Evolutionary conservation across 2,797 vertebrate species (phyloP).

Genomic region (Carapus acus): DNA sequence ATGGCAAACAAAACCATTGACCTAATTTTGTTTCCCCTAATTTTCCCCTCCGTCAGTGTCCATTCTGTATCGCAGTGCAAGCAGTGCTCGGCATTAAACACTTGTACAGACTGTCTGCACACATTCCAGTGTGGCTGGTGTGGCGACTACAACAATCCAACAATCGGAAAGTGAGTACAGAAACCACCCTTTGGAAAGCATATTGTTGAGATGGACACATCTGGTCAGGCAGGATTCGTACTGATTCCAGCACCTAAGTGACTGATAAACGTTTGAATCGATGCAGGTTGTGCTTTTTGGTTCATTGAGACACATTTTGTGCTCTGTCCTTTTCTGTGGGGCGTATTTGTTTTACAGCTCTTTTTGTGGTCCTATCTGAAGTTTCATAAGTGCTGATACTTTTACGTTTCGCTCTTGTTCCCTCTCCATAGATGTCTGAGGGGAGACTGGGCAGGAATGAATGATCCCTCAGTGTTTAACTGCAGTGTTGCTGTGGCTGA

Average conservation of each 20-base stretch:
- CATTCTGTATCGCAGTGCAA: slow-evolving; percentile 88
- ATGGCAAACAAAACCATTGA: not conserved
- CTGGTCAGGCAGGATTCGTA: not conserved
- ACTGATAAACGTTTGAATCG: not conserved
- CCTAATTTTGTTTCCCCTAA: slow-evolving; percentile 2
- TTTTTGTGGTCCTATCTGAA: no score
- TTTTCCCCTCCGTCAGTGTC: slow-evolving; percentile 68
- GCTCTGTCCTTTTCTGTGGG: no score
- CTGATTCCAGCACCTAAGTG: not conserved
- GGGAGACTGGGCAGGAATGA: slow-evolving; percentile 84
- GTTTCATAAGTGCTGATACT: no score
- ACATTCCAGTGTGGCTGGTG: slow-evolving; percentile 94
- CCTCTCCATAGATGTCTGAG: slow-evolving; percentile 77
- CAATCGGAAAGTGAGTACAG: slow-evolving; percentile 79
- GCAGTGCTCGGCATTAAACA: slow-evolving; percentile 77
- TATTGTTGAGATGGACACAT: not conserved
- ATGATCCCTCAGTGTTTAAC: slow-evolving; percentile 73
- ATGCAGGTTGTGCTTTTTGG: not conserved
- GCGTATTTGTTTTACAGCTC: no score
- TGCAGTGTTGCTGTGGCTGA: slow-evolving; percentile 83
- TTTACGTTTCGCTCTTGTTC: not conserved
- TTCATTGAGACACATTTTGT: no score
- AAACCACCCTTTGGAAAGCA: not conserved
- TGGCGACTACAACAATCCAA: slow-evolving; percentile 88
- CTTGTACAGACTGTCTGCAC: slow-evolving; percentile 82